Conservation (phyloP, 2,113 vertebrate genomes). For the Ivindomyrus marchei region DNA sequence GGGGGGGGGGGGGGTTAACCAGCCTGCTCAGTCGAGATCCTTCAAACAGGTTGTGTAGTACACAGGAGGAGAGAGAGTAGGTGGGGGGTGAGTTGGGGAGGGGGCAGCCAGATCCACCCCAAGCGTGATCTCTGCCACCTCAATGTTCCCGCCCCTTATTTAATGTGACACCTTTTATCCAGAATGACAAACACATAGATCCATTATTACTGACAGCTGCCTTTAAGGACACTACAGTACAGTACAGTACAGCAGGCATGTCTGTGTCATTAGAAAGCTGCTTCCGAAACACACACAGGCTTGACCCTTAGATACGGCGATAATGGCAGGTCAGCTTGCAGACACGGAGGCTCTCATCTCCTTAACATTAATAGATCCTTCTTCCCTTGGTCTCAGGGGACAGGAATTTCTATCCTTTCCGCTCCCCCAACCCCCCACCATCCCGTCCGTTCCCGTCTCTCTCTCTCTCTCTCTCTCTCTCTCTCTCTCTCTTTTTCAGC, state of each 20-base stretch:
- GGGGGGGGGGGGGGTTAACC: no score
- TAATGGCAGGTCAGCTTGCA: not conserved
- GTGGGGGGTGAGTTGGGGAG: not conserved
- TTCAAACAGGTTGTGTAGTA: not conserved
- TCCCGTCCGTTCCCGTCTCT: slow-evolving; percentile 6
- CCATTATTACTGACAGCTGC: not conserved
- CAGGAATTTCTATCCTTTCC: slow-evolving; percentile 34
- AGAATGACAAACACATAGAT: not conserved
- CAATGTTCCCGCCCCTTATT: not conserved
- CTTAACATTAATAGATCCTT: slow-evolving; percentile 20
- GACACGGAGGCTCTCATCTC: slow-evolving; percentile 7
- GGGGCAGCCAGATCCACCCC: not conserved
- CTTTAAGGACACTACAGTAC: not conserved
- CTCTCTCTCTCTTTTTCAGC: slow-evolving; percentile 29
- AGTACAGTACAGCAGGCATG: not conserved
- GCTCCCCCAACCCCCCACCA: not conserved
- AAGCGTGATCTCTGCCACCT: not conserved
- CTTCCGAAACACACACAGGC: not conserved
- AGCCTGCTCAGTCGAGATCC: not conserved
- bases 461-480: not conserved
- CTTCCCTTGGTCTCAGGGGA: not conserved
- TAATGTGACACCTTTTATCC: not conserved
- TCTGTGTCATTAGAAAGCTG: not conserved
- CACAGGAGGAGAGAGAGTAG: not conserved
- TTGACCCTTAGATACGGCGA: not conserved